These are phyloP conservation scores for Fundulus diaphanus DNA, from an alignment of 2,797 vertebrate species.

Conservation along the genomic window DNA sequence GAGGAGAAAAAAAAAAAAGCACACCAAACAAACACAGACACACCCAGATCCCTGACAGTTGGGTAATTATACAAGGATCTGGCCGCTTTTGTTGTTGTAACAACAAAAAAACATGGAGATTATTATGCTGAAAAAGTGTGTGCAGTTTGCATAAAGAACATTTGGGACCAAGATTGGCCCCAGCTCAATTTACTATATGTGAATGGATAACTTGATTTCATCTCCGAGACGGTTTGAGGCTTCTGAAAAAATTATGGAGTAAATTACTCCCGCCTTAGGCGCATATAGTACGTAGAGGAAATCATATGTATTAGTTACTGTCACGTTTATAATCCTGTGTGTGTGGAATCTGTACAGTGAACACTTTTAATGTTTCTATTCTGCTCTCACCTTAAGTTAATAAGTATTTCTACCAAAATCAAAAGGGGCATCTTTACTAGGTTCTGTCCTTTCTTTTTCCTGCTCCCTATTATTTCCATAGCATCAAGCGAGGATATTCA, in stretches of 20 bases:
- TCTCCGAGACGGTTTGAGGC: conserved; percentile 23
- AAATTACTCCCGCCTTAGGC: conserved; percentile 31
- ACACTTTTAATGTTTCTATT: neutral
- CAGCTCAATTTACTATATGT: conserved; percentile 40
- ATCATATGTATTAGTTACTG: neutral
- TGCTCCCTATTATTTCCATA: conserved; percentile 53
- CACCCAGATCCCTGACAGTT: too few relatives aligned
- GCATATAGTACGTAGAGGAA: conserved; percentile 13
- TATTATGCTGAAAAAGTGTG: conserved; percentile 32
- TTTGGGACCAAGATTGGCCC: conserved; percentile 29
- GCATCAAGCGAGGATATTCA: conserved; percentile 58
- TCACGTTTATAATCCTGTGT: neutral
- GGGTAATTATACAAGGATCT: conserved; percentile 56
- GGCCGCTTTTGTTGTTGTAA: conserved; percentile 43
- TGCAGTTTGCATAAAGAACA: conserved; percentile 32
- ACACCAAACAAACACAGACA: too few relatives aligned
- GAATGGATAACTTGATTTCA: conserved; percentile 24
- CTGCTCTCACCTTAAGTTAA: conserved; percentile 12
- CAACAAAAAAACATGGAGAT: conserved; percentile 46
- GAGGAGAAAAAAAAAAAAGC: too few relatives aligned
- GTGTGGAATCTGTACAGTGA: neutral
- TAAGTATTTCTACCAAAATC: conserved; percentile 37
- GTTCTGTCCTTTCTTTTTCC: conserved; percentile 50
- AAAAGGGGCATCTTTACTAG: conserved; percentile 40
- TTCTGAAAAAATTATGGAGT: conserved; percentile 15